A percentile compares a stretch with the other conserved stretches of the same genome.
Conservation (phyloP, 2,113 vertebrate genomes). For the Cinclus cinclus region DNA sequence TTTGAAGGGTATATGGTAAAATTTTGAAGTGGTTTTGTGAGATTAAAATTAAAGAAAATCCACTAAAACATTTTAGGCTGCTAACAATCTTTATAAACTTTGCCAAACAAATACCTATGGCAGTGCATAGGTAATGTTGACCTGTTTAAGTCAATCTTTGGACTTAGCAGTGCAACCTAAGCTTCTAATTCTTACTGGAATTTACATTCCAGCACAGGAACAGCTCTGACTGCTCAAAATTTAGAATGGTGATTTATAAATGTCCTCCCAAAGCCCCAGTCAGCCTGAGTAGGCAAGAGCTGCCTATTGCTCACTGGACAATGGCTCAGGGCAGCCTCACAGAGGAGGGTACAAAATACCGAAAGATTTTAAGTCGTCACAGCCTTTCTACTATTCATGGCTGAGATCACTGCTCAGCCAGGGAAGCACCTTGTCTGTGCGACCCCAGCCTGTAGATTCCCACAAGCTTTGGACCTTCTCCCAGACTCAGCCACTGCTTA, state of each 20-base stretch:
- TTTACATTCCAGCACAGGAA: neutral
- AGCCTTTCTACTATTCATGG: rapidly evolving
- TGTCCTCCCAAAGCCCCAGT: neutral
- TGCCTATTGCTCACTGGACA: neutral
- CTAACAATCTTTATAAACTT: neutral
- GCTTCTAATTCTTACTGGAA: neutral
- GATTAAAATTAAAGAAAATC: neutral
- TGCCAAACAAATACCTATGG: neutral
- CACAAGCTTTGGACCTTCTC: neutral
- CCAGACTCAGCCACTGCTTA: neutral
- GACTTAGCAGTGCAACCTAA: neutral
- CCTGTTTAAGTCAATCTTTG: neutral
- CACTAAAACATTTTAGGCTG: neutral
- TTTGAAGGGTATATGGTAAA: neutral
- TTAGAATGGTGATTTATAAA: neutral
- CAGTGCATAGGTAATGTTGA: neutral
- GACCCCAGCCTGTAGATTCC: neutral
- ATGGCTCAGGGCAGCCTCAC: neutral
- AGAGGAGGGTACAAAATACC: neutral
- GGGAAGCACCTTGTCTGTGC: neutral
- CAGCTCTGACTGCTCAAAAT: neutral
- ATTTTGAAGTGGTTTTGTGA: neutral
- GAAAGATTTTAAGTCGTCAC: neutral
- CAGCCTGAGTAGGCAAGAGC: neutral
- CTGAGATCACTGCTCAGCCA: neutral